Evolutionary conservation across 2,797 vertebrate species (phyloP), one percentile per base, ranked within the genome.

Genomic region (Huso huso): DNA sequence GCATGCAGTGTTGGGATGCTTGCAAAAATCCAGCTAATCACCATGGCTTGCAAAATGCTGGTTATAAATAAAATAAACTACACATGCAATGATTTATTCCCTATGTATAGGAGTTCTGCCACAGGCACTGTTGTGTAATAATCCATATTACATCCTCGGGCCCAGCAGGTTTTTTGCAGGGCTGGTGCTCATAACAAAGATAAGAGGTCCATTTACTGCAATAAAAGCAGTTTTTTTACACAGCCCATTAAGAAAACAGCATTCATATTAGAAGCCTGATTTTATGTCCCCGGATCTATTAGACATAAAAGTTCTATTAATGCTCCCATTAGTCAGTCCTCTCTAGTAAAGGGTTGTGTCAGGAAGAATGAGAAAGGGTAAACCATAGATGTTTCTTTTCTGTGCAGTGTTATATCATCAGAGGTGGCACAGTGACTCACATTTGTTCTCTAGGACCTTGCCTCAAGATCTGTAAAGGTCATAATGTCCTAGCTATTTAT

Each of bases 131-230:
- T 72, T 73, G 66, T 71, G 71, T 71, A 74, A 74, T 77, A 77
- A 72, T 75, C 70, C 75, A 75, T 70, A 75, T 78, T 75, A 72
- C 70, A 63, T 71, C 71, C 64, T 60, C 61, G 62, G 61, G 65
- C 73, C 70, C 70, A 63, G 13, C 15, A 23, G 55, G 49, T 12
- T 51, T 67, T 76, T 74, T 60, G 67, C 60, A 61, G 63, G 65
- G 53, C 74, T 75, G 74, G 76, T 73, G 70, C 61, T 73, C 55
- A 52, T 51, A 64, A 53, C 69, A 63, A 59, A 77, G 73, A 76
- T 77, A 80, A 75, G 72, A 76, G 73, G 75, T 77, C 71, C 74
- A 79, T 79, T 80, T 78, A 74, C 71, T 74, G 71, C 73, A 66
- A 74, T 63, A 48, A 64, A 66, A 70, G 64, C 68, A 53, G 59